Percentiles rank a stretch among this genome's conserved stretches.
These are phyloP conservation scores for Ceyx melanurus DNA, from an alignment of 2,113 vertebrate species.

Conservation along the genomic window DNA sequence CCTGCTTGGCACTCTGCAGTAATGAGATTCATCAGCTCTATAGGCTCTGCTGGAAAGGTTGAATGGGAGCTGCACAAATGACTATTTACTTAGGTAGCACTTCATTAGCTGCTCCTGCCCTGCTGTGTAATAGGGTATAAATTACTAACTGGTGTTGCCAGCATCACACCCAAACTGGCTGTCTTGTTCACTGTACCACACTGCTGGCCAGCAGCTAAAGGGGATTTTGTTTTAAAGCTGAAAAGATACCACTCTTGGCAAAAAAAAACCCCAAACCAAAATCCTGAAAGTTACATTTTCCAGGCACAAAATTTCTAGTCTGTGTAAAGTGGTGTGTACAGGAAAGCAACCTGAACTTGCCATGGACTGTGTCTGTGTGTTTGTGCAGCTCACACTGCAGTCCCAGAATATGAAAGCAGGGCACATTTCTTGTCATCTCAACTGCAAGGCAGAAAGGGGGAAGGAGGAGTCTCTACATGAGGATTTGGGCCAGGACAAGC, in stretches of 20 bases:
- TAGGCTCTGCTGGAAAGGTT: slow-evolving; percentile 31
- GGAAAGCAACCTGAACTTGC: neutral
- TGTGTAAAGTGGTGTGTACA: fast-evolving
- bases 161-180: neutral
- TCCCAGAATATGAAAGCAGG: neutral
- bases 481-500: neutral
- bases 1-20: neutral
- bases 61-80: neutral
- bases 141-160: neutral
- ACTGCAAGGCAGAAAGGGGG: neutral
- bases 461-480: neutral
- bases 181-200: neutral
- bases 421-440: neutral
- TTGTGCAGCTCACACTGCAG: neutral
- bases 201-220: neutral
- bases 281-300: neutral
- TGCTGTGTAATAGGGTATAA: neutral
- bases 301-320: neutral
- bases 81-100: slow-evolving; percentile 42
- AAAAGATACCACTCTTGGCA: neutral
- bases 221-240: neutral
- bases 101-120: slow-evolving; percentile 43
- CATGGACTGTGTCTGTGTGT: fast-evolving
- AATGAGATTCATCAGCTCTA: neutral
- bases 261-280: neutral